Conservation (phyloP, 2,113 vertebrate genomes). For the Pygathrix nemaeus region DNA sequence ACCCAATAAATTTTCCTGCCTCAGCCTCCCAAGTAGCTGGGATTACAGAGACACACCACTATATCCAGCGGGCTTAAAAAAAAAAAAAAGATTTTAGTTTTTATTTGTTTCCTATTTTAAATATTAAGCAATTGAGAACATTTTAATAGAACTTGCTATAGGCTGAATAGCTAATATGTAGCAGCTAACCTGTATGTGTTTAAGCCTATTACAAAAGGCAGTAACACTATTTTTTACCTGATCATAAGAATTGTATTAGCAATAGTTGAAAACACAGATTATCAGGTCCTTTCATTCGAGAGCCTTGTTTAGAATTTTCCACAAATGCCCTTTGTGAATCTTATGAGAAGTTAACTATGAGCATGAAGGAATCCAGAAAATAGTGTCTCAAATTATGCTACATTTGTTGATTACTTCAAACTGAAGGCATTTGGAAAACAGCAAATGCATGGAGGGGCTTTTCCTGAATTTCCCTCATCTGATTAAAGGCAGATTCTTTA, state of each 20-base stretch:
- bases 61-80: too few relatives aligned
- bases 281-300: fast-evolving
- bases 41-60: too few relatives aligned
- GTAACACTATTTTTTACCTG: neutral
- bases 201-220: neutral
- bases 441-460: neutral
- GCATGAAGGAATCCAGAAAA: neutral
- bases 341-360: fast-evolving
- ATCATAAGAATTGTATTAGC: neutral
- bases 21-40: too few relatives aligned
- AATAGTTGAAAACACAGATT: neutral
- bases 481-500: neutral
- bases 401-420: neutral
- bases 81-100: too few relatives aligned
- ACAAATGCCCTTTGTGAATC: neutral
- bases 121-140: neutral
- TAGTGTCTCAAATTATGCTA: neutral
- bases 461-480: neutral
- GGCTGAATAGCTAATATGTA: neutral
- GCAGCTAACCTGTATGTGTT: neutral
- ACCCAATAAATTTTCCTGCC: too few relatives aligned
- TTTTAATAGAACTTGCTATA: neutral
- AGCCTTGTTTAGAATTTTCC: neutral
- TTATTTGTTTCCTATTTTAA: neutral
- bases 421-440: neutral